phyloP scores from a whole-genome alignment of 1,140 invertebrate species.

The Danaus melanippus region DNA sequence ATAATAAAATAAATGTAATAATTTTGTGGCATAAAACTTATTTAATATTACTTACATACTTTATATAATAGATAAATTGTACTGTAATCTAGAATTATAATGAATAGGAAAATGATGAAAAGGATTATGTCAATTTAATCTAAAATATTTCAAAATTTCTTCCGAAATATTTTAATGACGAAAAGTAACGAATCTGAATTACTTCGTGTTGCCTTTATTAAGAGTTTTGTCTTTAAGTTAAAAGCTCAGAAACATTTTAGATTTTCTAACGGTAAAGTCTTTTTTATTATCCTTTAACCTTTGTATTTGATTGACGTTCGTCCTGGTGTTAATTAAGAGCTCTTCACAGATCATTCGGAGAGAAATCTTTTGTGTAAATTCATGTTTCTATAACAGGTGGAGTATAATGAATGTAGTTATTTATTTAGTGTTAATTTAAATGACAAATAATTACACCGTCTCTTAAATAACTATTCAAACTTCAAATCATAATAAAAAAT shows the following conservation, averaged over 20 bases:
- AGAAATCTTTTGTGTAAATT: conserved; percentile 1
- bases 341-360: conserved; percentile 26
- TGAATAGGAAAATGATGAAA: too few relatives aligned
- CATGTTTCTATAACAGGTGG: too few relatives aligned
- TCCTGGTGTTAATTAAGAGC: conserved; percentile 48
- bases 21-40: too few relatives aligned
- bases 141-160: conserved; percentile 1
- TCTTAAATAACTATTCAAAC: too few relatives aligned
- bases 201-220: conserved; percentile 36
- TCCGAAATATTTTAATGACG: conserved; percentile 49
- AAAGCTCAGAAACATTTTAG: conserved; percentile 10
- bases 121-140: not conserved
- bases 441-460: too few relatives aligned
- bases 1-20: conserved; percentile 23
- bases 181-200: conserved; percentile 44
- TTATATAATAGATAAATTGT: too few relatives aligned
- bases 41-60: too few relatives aligned
- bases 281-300: conserved; percentile 43
- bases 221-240: conserved; percentile 31
- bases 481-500: too few relatives aligned
- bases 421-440: too few relatives aligned
- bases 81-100: too few relatives aligned
- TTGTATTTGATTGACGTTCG: conserved; percentile 34
- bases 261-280: conserved; percentile 39
- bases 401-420: too few relatives aligned